Base-by-base conservation (phyloP, 2,888 invertebrate species). In the Thecocarcelia acutangulata region DNA sequence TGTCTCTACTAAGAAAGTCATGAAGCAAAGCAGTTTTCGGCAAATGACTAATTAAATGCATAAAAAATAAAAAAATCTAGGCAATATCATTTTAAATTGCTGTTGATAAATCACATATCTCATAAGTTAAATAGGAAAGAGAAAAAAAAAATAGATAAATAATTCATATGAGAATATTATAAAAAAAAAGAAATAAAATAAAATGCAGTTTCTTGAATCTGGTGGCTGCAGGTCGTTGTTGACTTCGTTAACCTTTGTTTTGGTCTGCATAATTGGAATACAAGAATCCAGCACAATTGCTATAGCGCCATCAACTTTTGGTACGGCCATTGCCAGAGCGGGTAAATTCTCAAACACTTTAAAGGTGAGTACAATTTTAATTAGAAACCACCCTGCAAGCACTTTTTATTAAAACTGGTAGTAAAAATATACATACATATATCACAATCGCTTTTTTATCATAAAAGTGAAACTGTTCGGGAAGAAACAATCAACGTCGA, bases 241-340 rank as follows among this genome's bases (percentile, higher is more conserved):
- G 56, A 40, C 12, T 9, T 11, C 64, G n/a, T 37, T 82, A 82
- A 75, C 78, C 70, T 78, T 78, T 61, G 44, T 70, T 33, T n/a
- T 80, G 9, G 0, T 73, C 12, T 69, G 74, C 21, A 37, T 69
- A 56, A 66, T 79, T 42, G 77, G 54, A 50, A 40, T 84, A 44
- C 83, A 84, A 52, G 85, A 87, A 76, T 76, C 86, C 64, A 56
- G 77, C 3, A 81, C 88, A 64, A 88, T 90, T 76, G 90, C 90
- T 69, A 90, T 90, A 72, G 90, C 91, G n/a, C 91, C 91, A 44
- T 89, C 90, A 24, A 91, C 91, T 42, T 90, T 91, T 85, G 90
- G 91, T 61, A 90, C 90, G 40, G 90, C 91, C n/a, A 88, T 91
- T 44, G 90, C 90, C 1, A 86, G 90, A 83, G 91, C 91, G 74